Evolutionary conservation across 2,888 invertebrate genomes (phyloP), one percentile per base, ranked within the genome.

Genomic region (Cerastis rubricosa): DNA sequence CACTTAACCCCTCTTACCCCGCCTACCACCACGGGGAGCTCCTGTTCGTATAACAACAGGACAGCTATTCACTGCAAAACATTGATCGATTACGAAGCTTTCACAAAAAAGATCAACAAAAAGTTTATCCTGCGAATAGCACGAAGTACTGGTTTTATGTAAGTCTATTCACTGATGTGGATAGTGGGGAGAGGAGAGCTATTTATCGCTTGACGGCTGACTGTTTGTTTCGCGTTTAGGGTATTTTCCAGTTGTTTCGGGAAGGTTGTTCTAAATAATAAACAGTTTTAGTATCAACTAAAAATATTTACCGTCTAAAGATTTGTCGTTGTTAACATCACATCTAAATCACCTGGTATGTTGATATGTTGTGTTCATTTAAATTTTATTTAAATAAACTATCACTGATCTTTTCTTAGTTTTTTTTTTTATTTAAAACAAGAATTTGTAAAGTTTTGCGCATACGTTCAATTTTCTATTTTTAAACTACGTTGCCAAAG

Each of bases 41-140:
- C 51, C n/a, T 54, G 57, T 64, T 57, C 74, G 59, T 74, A 70
- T 67, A 78, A 65, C 76, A 85, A 85, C 80, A 81, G 68, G 70
- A 81, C 80, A 84, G 78, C 77, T 79, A 86, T 87, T 82, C 83
- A 84, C 74, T 84, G 81, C 35, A 84, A 82, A 85, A 84, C 84
- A 87, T 88, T 89, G 89, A 89, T 90, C 83, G 86, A 90, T 90
- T 87, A 89, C 83, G 74, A 72, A 76, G 82, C 81, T 83, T 81
- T 85, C 78, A 83, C 78, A 74, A 86, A 86, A 82, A 83, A 77
- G 70, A 85, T 77, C 74, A 71, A 80, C 76, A 80, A 84, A 85
- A 87, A 84, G 74, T 87, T 80, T 78, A 76, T 79, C 71, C 71
- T 69, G 64, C 47, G 69, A 80, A 74, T 68, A 76, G 61, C 78